These are phyloP conservation scores for Epinephelus fuscoguttatus DNA, from an alignment of 2,113 vertebrate genomes.

Conservation along the genomic window DNA sequence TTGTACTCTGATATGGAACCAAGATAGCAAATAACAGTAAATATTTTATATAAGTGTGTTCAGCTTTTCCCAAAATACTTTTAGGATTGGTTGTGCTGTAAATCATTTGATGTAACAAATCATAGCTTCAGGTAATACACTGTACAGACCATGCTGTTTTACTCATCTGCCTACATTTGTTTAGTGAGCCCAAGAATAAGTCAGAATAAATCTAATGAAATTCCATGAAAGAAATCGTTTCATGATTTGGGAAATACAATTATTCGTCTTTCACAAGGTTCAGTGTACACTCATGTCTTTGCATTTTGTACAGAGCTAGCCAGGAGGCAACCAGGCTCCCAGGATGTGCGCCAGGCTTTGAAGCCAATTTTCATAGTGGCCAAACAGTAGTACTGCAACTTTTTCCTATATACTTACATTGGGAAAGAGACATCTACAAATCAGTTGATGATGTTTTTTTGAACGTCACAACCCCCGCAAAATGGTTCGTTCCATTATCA, in stretches of 20 bases:
- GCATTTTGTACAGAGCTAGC: neutral
- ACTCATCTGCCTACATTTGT: neutral
- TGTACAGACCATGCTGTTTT: neutral
- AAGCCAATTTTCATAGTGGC: too few species aligned
- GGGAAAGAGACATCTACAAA: too few species aligned
- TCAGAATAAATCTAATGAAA: neutral
- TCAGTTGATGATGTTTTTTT: too few species aligned
- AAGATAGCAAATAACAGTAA: conserved; percentile 13
- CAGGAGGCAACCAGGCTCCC: neutral
- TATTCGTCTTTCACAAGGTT: neutral
- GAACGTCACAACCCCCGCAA: too few species aligned
- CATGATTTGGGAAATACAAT: neutral
- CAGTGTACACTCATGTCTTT: neutral
- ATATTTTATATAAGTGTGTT: conserved; percentile 1
- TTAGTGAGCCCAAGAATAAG: neutral
- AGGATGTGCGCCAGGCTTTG: too few species aligned
- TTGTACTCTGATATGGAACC: conserved; percentile 18
- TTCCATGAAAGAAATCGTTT: neutral
- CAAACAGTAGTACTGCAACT: too few species aligned
- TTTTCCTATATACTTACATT: too few species aligned
- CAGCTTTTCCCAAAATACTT: neutral
- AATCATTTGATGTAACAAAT: neutral
- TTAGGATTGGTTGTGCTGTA: neutral
- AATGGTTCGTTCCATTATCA: too few species aligned
- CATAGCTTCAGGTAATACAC: neutral